phyloP scores from a whole-genome alignment of 1,140 invertebrate species.

The Tribolium madens region DNA sequence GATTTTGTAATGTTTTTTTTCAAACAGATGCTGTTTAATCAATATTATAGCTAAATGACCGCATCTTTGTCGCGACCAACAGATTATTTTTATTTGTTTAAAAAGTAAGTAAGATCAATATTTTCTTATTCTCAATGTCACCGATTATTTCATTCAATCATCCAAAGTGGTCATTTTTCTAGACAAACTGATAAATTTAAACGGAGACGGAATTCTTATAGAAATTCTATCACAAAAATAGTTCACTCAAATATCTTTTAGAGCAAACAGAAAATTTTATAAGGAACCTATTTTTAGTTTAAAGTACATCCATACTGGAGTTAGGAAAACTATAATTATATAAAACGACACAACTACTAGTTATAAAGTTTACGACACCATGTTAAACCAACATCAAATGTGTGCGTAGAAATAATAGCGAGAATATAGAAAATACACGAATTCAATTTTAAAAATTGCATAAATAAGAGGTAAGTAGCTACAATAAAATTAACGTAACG shows the following conservation, averaged over 20 bases:
- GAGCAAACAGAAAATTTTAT: constrained; percentile 23
- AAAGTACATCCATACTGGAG: constrained; percentile 22
- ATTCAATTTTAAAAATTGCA: too few relatives aligned
- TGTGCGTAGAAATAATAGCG: too few relatives aligned
- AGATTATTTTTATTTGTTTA: constrained; percentile 3
- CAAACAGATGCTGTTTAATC: neutral
- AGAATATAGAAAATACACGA: too few relatives aligned
- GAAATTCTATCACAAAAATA: neutral
- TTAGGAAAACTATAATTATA: neutral
- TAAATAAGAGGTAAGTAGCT: too few relatives aligned
- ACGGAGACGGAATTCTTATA: neutral
- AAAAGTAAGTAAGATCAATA: neutral
- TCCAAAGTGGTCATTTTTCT: neutral
- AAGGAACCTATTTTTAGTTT: constrained; percentile 1
- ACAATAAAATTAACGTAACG: too few relatives aligned
- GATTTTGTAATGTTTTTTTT: too few relatives aligned
- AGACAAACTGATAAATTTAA: too few relatives aligned
- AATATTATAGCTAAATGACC: neutral
- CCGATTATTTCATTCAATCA: neutral
- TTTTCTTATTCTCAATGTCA: neutral
- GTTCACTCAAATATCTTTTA: neutral
- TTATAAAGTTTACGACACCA: too few relatives aligned
- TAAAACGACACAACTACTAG: too few relatives aligned
- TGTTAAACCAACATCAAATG: too few relatives aligned
- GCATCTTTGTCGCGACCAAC: neutral